Percentiles rank a stretch among this genome's conserved stretches.
phyloP scores from a whole-genome alignment of 2,113 vertebrate genomes.

The Paramisgurnus dabryanus region DNA sequence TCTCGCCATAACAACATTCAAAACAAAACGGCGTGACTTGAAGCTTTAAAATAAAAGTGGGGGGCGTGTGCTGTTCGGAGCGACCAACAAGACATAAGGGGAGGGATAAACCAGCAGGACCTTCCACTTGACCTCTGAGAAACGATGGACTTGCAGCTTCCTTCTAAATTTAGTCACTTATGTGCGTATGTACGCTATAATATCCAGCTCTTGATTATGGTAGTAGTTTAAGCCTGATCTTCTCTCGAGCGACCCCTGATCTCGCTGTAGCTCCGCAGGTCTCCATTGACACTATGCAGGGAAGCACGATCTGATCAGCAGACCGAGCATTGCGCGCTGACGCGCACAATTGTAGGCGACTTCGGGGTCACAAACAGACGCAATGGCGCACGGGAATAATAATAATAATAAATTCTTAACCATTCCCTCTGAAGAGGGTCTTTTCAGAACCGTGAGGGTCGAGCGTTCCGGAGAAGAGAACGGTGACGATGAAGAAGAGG shows the following conservation, averaged over 20 bases:
- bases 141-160: constrained; percentile 61
- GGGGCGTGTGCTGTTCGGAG: constrained; percentile 60
- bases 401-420: constrained; percentile 75
- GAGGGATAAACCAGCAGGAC: constrained; percentile 61
- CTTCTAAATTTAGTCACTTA: constrained; percentile 70
- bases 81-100: constrained; percentile 50
- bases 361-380: background rate
- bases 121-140: constrained; percentile 55
- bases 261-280: constrained; percentile 34
- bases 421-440: constrained; percentile 67
- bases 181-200: constrained; percentile 49
- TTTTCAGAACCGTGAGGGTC: constrained; percentile 63
- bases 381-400: constrained; percentile 63
- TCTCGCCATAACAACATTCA: background rate
- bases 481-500: constrained; percentile 69
- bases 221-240: constrained; percentile 54
- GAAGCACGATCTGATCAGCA: constrained; percentile 52
- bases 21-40: background rate
- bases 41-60: constrained; percentile 38
- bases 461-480: constrained; percentile 47
- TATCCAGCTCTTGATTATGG: constrained; percentile 49
- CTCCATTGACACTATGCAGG: constrained; percentile 63
- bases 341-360: background rate
- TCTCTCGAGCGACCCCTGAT: constrained; percentile 42
- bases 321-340: background rate